Conservation (phyloP, 2,888 invertebrate species). For the Lasioglossum figueresi region DNA sequence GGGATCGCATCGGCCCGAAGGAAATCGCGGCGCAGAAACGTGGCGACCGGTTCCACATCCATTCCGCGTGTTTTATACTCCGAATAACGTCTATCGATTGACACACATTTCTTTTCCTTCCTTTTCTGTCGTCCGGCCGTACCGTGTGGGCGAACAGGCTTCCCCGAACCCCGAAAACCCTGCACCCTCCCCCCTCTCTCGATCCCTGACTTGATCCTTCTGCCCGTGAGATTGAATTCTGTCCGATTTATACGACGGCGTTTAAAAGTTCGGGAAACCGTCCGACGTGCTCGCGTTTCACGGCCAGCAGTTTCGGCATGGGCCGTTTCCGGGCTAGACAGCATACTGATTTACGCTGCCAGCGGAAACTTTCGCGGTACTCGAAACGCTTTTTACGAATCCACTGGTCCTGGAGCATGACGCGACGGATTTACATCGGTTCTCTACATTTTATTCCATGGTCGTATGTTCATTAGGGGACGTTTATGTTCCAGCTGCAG, state of each 20-base stretch:
- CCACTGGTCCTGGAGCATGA: not conserved
- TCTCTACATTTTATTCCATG: not conserved
- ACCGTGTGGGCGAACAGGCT: slow-evolving; percentile 27
- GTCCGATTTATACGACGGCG: slow-evolving; percentile 20
- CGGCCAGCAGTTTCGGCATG: not conserved
- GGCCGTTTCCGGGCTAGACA: not conserved
- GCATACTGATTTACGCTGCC: not conserved
- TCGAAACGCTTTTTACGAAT: not conserved
- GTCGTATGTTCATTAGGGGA: not conserved
- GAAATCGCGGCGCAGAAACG: slow-evolving; percentile 19
- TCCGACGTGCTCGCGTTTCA: not conserved
- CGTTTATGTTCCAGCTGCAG: not conserved
- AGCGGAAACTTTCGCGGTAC: not conserved
- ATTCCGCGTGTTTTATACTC: slow-evolving; percentile 37
- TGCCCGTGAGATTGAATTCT: slow-evolving; percentile 40
- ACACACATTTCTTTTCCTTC: slow-evolving; percentile 51
- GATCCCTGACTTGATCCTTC: slow-evolving; percentile 19
- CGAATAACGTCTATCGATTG: slow-evolving; percentile 59
- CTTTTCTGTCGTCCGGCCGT: slow-evolving; percentile 23
- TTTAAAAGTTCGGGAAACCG: slow-evolving; percentile 16
- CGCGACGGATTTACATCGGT: not conserved
- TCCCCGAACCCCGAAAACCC: not conserved
- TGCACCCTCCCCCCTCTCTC: not conserved
- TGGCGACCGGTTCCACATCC: slow-evolving; percentile 23
- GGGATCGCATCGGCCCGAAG: not conserved